These are phyloP conservation scores for Mustelus asterias DNA, from an alignment of 2,113 vertebrate genomes.

Conservation along the genomic window DNA sequence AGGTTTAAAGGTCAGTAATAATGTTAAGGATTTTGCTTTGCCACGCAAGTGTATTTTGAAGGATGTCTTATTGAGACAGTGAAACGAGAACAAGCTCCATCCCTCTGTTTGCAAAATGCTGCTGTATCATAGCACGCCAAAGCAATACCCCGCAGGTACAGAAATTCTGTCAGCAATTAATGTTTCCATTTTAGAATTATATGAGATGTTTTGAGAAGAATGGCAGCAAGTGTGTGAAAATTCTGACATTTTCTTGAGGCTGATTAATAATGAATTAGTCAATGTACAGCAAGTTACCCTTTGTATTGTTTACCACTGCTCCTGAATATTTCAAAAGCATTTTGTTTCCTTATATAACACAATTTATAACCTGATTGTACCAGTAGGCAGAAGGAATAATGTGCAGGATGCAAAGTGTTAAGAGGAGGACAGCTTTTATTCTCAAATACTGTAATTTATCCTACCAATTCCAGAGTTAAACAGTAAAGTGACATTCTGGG, in stretches of 20 bases:
- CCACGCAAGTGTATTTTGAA: not conserved
- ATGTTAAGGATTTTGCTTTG: not conserved
- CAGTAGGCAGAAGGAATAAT: conserved; percentile 15
- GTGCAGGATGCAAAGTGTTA: conserved; percentile 24
- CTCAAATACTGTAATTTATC: conserved; percentile 37
- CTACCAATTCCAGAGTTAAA: conserved; percentile 20
- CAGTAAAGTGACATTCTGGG: conserved; percentile 32
- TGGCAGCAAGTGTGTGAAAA: conserved; percentile 24
- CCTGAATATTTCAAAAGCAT: conserved; percentile 14
- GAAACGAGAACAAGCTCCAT: not conserved
- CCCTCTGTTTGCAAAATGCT: not conserved
- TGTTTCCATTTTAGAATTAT: conserved; percentile 29
- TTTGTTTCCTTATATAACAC: not conserved
- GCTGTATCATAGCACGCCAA: not conserved
- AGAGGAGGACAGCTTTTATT: conserved; percentile 30
- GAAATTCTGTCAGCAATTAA: conserved; percentile 32
- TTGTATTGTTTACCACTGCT: conserved; percentile 25
- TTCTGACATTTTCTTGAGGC: conserved; percentile 30
- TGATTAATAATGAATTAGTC: conserved; percentile 35
- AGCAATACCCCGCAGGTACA: conserved; percentile 32
- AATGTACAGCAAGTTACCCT: conserved; percentile 24
- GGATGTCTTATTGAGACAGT: not conserved
- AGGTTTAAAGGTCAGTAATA: not conserved
- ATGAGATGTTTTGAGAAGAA: conserved; percentile 32
- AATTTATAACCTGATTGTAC: not conserved